Conservation (phyloP, 2,888 invertebrate genomes). For the Drosophila pegasa region DNA sequence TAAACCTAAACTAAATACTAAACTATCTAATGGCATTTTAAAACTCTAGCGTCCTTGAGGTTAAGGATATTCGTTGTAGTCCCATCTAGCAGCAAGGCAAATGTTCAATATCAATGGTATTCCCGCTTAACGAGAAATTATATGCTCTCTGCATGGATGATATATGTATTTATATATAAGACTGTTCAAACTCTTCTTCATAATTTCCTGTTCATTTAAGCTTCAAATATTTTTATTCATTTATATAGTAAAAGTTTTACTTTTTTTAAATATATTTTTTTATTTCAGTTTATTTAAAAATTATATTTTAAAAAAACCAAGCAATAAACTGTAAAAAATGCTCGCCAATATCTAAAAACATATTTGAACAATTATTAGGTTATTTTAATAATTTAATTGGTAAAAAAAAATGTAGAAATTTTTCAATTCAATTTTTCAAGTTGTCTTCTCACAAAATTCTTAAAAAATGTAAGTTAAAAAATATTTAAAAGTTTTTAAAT, state of each 20-base stretch:
- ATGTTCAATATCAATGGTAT: conserved; percentile 1
- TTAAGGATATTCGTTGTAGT: conserved; percentile 7
- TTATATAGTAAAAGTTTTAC: background rate
- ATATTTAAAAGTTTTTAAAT: too few relatives aligned
- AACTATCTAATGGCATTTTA: conserved; percentile 13
- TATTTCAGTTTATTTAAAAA: background rate
- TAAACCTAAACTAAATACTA: background rate
- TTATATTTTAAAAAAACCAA: background rate
- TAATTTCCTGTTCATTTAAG: background rate
- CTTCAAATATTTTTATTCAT: background rate
- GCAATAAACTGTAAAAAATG: background rate
- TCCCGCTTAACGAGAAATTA: conserved; percentile 5
- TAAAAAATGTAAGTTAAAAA: background rate
- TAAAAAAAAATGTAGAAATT: background rate
- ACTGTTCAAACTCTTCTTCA: conserved; percentile 15
- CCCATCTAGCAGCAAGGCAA: background rate
- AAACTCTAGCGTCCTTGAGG: conserved; percentile 21
- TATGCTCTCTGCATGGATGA: background rate
- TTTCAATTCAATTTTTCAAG: background rate
- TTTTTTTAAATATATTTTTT: background rate
- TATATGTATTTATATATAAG: conserved; percentile 7
- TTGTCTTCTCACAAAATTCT: background rate
- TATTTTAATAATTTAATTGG: background rate
- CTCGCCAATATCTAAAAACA: background rate
- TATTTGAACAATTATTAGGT: background rate